Percentiles rank a stretch among this genome's conserved stretches.
phyloP scores from a whole-genome alignment of 2,797 vertebrate species.

The Cyclura pinguis region DNA sequence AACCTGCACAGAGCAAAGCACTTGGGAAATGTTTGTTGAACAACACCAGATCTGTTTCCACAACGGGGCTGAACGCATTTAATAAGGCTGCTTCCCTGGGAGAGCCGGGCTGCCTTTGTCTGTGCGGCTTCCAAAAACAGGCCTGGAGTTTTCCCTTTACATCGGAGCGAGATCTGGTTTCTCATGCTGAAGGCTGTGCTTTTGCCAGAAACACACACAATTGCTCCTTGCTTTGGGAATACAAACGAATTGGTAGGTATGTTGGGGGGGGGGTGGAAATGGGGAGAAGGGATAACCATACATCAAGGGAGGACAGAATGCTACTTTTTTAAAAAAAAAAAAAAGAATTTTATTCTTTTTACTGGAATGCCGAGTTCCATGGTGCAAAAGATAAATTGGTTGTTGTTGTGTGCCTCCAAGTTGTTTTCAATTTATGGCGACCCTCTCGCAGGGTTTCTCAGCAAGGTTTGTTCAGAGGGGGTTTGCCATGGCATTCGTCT shows the following conservation, averaged over 20 bases:
- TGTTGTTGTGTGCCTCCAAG: no score
- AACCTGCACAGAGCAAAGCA: background rate
- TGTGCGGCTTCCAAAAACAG: background rate
- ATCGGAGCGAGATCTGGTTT: background rate
- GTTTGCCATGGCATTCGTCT: no score
- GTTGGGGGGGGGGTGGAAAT: no score
- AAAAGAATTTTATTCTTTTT: no score
- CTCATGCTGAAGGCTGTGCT: background rate
- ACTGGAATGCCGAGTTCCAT: no score
- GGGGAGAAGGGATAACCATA: background rate
- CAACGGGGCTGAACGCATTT: background rate
- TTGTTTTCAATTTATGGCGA: no score
- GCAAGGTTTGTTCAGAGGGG: no score
- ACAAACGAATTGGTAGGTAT: background rate
- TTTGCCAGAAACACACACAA: background rate
- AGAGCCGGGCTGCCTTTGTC: background rate
- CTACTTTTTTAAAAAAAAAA: no score
- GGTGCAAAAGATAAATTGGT: no score
- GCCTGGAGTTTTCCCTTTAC: conserved; percentile 11
- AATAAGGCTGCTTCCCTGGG: background rate
- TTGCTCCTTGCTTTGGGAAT: background rate
- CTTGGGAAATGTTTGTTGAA: background rate
- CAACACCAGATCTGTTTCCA: conserved; percentile 1
- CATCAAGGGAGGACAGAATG: no score
- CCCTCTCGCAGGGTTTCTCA: no score